Evolutionary conservation across 1,140 invertebrate species (phyloP), one percentile per base, ranked within the genome.

Genomic region (Chlorops oryzae): DNA sequence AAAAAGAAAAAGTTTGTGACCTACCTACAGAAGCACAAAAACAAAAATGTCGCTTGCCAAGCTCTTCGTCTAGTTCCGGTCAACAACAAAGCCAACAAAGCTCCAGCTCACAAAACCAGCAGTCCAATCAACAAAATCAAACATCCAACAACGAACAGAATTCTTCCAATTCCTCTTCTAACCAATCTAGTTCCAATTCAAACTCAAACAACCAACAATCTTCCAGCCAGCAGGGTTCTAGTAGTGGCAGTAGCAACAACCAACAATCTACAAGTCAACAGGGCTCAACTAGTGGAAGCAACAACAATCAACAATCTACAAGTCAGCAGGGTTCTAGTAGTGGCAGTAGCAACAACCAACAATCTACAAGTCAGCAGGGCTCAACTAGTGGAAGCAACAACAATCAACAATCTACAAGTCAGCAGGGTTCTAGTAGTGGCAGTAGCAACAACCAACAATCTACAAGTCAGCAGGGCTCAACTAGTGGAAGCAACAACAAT

Each of bases 1-100:
- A 75, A 52, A 45, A 57, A 43, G 58, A 74, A 5, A 66, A 72
- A 50, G 75, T 73, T 4, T 77, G 76, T 47, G 64, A 65, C 43
- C 39, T 61, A 7, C 78, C 83, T 13, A 83, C 78, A 70, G 81
- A 84, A 59, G 72, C 75, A 25, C 58, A 75, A 6, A 63, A 73
- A 27, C 59, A 74, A 47, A 73, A 74, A 18, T 86, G 84, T 63
- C 76, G 84, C 57, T 70, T 77, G 2, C 74, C 73, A 64, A 72
- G 73, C 10, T 73, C 75, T 23, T 56, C 60, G 39, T n/a, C n/a
- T n/a, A n/a, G n/a, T n/a, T n/a, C n/a, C n/a, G 57, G 49, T 50
- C 53, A 51, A 38, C 51, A 22, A 57, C 45, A 45, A 54, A 34
- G 32, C 18, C 22, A 10, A 37, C 6, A 20, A 9, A 48, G 50